A percentile compares a stretch with the other conserved stretches of the same genome.
Evolutionary conservation across 1,140 invertebrate genomes (phyloP).

Genomic region (Gryllus bimaculatus): DNA sequence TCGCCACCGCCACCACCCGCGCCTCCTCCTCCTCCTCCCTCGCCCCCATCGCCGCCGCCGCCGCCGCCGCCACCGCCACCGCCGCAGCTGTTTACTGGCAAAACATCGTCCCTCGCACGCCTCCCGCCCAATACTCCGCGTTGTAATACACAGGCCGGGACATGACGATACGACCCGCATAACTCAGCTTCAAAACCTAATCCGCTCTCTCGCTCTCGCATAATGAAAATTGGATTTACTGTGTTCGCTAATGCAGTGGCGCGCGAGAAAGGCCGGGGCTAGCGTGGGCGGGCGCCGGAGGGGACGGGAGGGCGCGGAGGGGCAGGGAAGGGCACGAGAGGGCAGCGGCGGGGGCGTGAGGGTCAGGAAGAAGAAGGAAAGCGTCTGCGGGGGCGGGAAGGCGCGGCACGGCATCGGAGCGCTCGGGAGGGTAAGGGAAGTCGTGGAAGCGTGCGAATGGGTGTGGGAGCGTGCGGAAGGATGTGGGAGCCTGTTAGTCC

Average conservation of each 20-base stretch:
- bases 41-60: not conserved
- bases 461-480: too few species aligned
- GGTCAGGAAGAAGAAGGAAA: too few species aligned
- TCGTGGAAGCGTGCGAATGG: too few species aligned
- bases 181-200: not conserved
- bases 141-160: not conserved
- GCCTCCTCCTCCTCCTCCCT: not conserved
- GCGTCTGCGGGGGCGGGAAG: too few species aligned
- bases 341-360: too few species aligned
- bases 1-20: not conserved
- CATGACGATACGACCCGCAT: not conserved
- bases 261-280: not conserved
- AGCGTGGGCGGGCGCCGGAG: too few species aligned
- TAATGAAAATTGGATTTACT: conserved; percentile 1
- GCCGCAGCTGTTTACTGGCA: not conserved
- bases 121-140: not conserved
- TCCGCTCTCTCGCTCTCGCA: not conserved
- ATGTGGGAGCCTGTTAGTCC: too few species aligned
- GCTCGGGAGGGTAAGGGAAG: too few species aligned
- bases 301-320: too few species aligned
- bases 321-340: too few species aligned
- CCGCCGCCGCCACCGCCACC: too few species aligned
- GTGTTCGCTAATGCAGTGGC: not conserved
- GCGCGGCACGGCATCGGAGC: too few species aligned
- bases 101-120: not conserved